Evolutionary conservation across 2,888 invertebrate species (phyloP).

Genomic region (Perithous albicinctus): DNA sequence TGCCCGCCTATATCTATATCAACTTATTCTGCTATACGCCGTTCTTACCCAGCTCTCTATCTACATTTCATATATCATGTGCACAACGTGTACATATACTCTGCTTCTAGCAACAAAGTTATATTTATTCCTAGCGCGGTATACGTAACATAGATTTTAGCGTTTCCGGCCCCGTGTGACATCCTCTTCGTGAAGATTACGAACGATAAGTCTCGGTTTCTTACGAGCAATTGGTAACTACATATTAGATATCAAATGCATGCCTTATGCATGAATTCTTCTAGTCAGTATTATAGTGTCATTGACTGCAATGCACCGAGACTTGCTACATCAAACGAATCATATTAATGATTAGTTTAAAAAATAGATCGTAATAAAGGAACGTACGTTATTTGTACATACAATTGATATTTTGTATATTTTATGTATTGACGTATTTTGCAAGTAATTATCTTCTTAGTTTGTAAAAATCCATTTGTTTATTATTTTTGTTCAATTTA

Average conservation of each 20-base stretch:
- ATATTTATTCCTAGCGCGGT: slow-evolving; percentile 48
- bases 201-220: background rate
- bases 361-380: too few relatives aligned
- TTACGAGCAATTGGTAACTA: slow-evolving; percentile 13
- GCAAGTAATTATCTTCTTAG: too few relatives aligned
- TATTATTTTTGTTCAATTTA: too few relatives aligned
- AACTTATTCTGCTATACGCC: background rate
- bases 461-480: too few relatives aligned
- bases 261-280: background rate
- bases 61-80: slow-evolving; percentile 61
- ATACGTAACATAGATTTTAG: slow-evolving; percentile 52
- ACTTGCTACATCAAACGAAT: too few relatives aligned
- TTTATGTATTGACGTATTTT: too few relatives aligned
- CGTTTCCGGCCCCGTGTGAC: slow-evolving; percentile 55
- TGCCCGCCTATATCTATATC: slow-evolving; percentile 39
- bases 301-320: background rate
- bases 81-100: slow-evolving; percentile 35
- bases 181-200: slow-evolving; percentile 45
- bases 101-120: slow-evolving; percentile 31
- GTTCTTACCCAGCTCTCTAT: slow-evolving; percentile 27
- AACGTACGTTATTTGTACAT: too few relatives aligned
- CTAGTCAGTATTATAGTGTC: background rate
- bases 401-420: too few relatives aligned
- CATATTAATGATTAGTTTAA: too few relatives aligned
- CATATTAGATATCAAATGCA: background rate